A percentile compares a stretch with the other conserved stretches of the same genome.
Conservation (phyloP, 2,797 vertebrate genomes). For the Characodon lateralis region DNA sequence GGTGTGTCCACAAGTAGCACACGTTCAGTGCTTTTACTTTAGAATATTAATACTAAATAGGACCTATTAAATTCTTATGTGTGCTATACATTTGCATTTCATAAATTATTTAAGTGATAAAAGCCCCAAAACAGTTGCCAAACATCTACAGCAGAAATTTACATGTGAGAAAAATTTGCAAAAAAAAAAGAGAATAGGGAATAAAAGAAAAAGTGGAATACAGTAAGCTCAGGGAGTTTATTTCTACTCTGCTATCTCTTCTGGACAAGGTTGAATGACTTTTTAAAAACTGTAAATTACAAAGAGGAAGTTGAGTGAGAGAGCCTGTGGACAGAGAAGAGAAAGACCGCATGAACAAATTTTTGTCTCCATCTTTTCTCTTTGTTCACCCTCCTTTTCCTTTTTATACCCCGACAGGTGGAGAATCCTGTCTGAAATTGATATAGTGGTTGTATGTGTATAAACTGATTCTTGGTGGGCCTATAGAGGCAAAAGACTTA, state of each 20-base stretch:
- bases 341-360: constrained; percentile 58
- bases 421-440: constrained; percentile 35
- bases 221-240: constrained; percentile 37
- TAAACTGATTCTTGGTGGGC: constrained; percentile 49
- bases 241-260: constrained; percentile 34
- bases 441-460: constrained; percentile 15
- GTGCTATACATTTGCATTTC: constrained; percentile 41
- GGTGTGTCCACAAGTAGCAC: constrained; percentile 8
- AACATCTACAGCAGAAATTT: constrained; percentile 15
- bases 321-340: constrained; percentile 51
- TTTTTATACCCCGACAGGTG: constrained; percentile 27
- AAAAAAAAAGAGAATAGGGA: constrained; percentile 24
- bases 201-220: constrained; percentile 30
- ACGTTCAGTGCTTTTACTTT: constrained; percentile 19
- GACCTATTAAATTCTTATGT: constrained; percentile 27
- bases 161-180: constrained; percentile 37
- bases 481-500: constrained; percentile 54
- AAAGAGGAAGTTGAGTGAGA: constrained; percentile 52
- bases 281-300: constrained; percentile 35
- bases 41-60: constrained; percentile 32
- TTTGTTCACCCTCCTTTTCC: constrained; percentile 34
- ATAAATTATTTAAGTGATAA: constrained; percentile 42
- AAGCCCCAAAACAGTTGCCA: constrained; percentile 22
- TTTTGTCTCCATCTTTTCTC: constrained; percentile 33
- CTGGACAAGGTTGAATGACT: constrained; percentile 33